These are phyloP conservation scores for Micromys minutus DNA, from an alignment of 2,113 vertebrate genomes.

Conservation along the genomic window DNA sequence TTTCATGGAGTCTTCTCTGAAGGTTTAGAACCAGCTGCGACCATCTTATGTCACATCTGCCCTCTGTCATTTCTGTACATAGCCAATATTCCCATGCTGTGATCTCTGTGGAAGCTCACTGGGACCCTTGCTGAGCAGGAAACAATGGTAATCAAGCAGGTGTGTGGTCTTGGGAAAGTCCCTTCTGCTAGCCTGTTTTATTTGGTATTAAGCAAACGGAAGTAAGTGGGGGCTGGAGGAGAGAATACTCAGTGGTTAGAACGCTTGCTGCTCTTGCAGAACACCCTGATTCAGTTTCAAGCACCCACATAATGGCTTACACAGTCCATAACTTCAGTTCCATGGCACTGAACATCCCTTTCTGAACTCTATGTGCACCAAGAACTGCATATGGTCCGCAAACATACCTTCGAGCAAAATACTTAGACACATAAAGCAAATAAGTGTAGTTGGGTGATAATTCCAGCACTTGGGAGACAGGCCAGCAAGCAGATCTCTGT, in stretches of 20 bases:
- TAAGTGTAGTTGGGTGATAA: not conserved
- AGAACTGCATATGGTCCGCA: rapidly evolving
- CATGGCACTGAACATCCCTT: not conserved
- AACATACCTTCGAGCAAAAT: not conserved
- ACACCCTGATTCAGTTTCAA: not conserved
- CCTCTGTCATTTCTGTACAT: not conserved
- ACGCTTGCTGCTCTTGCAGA: not conserved
- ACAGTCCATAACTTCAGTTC: not conserved
- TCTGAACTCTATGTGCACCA: not conserved
- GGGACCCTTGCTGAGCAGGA: not conserved
- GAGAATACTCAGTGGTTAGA: not conserved
- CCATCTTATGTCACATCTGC: no score
- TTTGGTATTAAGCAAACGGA: not conserved
- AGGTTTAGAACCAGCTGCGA: not conserved
- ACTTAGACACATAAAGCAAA: not conserved
- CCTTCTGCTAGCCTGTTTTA: not conserved
- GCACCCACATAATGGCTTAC: not conserved
- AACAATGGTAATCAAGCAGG: not conserved
- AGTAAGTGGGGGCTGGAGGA: no score
- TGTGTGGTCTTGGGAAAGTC: not conserved
- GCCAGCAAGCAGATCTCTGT: not conserved
- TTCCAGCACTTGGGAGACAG: not conserved
- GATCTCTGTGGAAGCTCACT: not conserved
- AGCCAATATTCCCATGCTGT: not conserved
- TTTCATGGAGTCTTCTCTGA: slow-evolving; percentile 15